phyloP scores from a whole-genome alignment of 2,888 invertebrate genomes.

The Baccha elongata region DNA sequence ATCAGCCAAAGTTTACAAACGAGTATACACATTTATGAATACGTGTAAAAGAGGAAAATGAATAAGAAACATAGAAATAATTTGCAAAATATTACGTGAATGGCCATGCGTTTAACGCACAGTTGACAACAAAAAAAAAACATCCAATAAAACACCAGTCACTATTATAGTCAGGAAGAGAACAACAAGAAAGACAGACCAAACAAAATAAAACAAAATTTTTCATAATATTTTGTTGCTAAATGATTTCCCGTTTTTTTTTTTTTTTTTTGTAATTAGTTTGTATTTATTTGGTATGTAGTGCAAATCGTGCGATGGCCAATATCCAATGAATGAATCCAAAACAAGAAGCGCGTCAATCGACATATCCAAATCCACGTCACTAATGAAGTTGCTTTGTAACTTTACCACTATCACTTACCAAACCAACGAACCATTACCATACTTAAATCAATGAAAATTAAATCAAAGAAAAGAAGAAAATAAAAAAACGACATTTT shows the following conservation, averaged over 20 bases:
- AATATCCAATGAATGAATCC: constrained; percentile 41
- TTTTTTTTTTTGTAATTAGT: background rate
- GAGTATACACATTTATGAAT: too few species aligned
- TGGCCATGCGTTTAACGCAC: constrained; percentile 18
- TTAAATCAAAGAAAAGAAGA: constrained; percentile 8
- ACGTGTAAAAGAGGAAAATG: too few species aligned
- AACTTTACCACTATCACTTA: constrained; percentile 3
- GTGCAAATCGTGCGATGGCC: constrained; percentile 60
- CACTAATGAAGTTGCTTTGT: constrained; percentile 30
- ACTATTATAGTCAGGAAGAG: background rate
- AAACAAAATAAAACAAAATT: background rate
- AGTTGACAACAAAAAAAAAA: background rate
- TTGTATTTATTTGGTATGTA: constrained; percentile 40
- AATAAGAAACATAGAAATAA: constrained; percentile 1
- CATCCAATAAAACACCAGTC: background rate
- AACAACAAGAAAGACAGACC: too few species aligned
- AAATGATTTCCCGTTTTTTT: constrained; percentile 41
- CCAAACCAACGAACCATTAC: constrained; percentile 20
- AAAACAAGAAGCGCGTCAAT: constrained; percentile 38
- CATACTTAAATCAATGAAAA: constrained; percentile 25
- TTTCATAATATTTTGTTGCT: background rate
- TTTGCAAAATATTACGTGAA: constrained; percentile 44
- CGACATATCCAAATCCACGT: constrained; percentile 50
- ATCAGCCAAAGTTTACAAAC: too few species aligned
- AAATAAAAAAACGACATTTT: constrained; percentile 35